phyloP scores from a whole-genome alignment of 2,113 vertebrate species.

The Notarius quadriscutis region DNA sequence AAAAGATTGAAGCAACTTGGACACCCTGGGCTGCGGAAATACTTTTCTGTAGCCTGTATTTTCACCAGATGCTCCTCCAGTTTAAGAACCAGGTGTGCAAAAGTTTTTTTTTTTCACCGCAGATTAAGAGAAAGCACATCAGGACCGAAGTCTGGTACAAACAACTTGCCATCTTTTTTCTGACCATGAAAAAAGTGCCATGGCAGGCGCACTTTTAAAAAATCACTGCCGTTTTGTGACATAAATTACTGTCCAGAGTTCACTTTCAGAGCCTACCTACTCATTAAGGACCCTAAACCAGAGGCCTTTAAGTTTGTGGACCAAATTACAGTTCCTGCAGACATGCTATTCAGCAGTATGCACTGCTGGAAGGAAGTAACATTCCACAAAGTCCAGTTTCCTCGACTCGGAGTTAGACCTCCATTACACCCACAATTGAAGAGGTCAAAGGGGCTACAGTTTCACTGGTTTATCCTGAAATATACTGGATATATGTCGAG shows the following conservation, averaged over 20 bases:
- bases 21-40: conserved; percentile 9
- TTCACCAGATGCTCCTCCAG: background rate
- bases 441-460: conserved; percentile 14
- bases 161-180: conserved; percentile 18
- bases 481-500: background rate
- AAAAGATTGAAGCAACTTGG: background rate
- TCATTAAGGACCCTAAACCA: conserved; percentile 41
- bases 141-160: conserved; percentile 25
- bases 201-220: conserved; percentile 10
- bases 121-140: conserved; percentile 28
- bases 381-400: conserved; percentile 25
- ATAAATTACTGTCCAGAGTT: conserved; percentile 47
- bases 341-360: conserved; percentile 13
- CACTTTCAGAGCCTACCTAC: conserved; percentile 43
- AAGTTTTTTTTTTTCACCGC: conserved; percentile 17
- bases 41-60: conserved; percentile 28
- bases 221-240: conserved; percentile 15
- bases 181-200: conserved; percentile 36
- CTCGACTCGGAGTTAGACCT: background rate
- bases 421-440: conserved; percentile 15
- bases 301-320: conserved; percentile 36
- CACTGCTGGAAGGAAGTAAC: conserved; percentile 29
- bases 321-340: conserved; percentile 45
- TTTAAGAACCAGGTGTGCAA: conserved; percentile 39
- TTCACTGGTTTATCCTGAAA: conserved; percentile 6